Evolutionary conservation across 92 coral and sea anemone genomes (phyloP).

Genomic region (Palythoa heliodiscus): DNA sequence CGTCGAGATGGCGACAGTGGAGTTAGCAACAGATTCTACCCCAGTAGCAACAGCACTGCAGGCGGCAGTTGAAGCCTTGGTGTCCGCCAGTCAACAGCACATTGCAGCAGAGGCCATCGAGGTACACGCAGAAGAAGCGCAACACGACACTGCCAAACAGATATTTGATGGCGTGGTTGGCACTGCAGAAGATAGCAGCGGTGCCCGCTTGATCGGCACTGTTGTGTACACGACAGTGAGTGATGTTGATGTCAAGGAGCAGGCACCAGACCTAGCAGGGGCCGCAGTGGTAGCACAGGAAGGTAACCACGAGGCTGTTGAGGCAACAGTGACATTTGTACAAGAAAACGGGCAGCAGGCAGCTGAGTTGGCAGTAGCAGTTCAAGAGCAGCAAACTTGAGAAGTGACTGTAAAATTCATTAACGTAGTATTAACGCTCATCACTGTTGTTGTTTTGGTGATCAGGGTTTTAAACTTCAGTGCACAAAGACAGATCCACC

Average conservation of each 20-base stretch:
- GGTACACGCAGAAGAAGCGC: conserved; percentile 61
- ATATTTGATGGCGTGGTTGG: conserved; percentile 74
- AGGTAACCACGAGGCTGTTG: conserved; percentile 19
- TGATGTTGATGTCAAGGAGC: conserved; percentile 42
- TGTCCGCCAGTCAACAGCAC: conserved; percentile 93
- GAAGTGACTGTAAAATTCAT: neutral
- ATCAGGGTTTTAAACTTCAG: neutral
- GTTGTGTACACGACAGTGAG: conserved; percentile 42
- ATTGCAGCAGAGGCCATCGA: conserved; percentile 77
- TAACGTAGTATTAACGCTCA: neutral
- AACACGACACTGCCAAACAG: conserved; percentile 62
- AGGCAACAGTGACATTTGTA: conserved; percentile 34
- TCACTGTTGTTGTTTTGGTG: neutral
- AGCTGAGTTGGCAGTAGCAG: conserved; percentile 24
- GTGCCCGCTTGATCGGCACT: conserved; percentile 1
- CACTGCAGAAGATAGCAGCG: conserved; percentile 42
- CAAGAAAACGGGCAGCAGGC: conserved; percentile 31
- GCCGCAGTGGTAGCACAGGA: conserved; percentile 21
- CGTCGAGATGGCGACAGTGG: conserved; percentile 92
- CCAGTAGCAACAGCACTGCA: conserved; percentile 87
- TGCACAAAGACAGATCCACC: neutral
- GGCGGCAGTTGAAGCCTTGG: conserved; percentile 92
- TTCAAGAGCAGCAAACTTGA: conserved; percentile 31
- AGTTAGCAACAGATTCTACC: conserved; percentile 75
- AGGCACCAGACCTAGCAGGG: conserved; percentile 20